Conservation (phyloP, 2,888 invertebrate species). For the Plagodis dolabraria region DNA sequence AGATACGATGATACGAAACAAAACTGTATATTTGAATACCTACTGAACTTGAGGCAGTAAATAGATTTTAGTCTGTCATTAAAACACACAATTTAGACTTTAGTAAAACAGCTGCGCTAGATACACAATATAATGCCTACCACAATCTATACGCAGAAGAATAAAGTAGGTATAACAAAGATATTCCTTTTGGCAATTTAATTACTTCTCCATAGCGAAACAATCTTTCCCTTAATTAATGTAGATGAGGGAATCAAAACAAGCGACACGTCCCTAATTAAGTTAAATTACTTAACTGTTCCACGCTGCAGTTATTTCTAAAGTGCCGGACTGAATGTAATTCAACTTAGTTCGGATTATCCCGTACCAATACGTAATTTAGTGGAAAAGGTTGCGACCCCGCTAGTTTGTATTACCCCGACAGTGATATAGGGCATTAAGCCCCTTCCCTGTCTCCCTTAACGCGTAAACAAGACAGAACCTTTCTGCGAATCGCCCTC, state of each 20-base stretch:
- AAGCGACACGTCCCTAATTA: constrained; percentile 31
- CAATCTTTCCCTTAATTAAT: constrained; percentile 22
- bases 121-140: too few species aligned
- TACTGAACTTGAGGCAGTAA: too few species aligned
- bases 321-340: constrained; percentile 66
- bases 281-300: constrained; percentile 41
- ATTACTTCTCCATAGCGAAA: not conserved
- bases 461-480: constrained; percentile 83
- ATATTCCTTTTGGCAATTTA: not conserved
- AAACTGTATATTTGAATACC: too few species aligned
- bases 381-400: constrained; percentile 83
- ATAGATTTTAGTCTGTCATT: too few species aligned
- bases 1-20: too few species aligned
- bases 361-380: constrained; percentile 83
- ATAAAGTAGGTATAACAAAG: too few species aligned
- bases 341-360: constrained; percentile 78
- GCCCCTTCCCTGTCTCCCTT: constrained; percentile 80
- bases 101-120: too few species aligned
- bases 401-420: constrained; percentile 81
- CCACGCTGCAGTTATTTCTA: constrained; percentile 61
- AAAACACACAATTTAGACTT: too few species aligned
- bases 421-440: constrained; percentile 84
- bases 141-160: too few species aligned
- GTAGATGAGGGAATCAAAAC: constrained; percentile 26
- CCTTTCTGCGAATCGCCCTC: constrained; percentile 81